Evolutionary conservation across 1,140 invertebrate species (phyloP), one percentile per base, ranked within the genome.

Genomic region (Panagrolaimus sp.): DNA sequence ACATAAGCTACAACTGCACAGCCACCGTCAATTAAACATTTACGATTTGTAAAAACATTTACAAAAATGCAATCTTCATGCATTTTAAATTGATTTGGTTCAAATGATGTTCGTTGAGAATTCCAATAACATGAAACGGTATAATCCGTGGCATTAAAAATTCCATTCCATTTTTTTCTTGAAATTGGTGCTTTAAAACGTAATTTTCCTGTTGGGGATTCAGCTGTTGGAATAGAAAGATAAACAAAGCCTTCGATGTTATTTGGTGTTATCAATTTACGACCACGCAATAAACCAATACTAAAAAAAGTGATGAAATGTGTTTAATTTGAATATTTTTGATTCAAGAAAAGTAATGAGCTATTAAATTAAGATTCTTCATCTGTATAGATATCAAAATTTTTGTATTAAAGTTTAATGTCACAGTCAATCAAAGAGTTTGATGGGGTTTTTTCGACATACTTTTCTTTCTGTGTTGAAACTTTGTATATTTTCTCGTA

Each of bases 61-160:
- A 27, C 27, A 43, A 42, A 63, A 63, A 63, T 31, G 42, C 62
- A 63, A 16, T 63, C 62, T 27, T 57, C 51, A 57, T 23, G 8
- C 51, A 57, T 57, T 20, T 57, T 20, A 16, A 57, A 57, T 25
- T 57, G 20, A 20, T 8, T 25, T 16, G 51, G 51, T 27, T 9
- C 8, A 57, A 25, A 25, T 14, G 20, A 25, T 1, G 51, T 57
- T 4, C 20, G 4, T 27, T 20, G 11, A 1, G 51, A 25, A 16
- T 57, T 57, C 51, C 51, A 57, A 20, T 57, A 57, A 27, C 51
- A 57, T n/a, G 51, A 57, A 11, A 57, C 51, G 1, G 20, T 27
- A 5, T 20, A 27, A 20, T 57, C 27, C 20, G 51, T 20, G 0
- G 51, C 8, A 57, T 57, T 27, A 27, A 9, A 25, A 16, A 57